Conservation (phyloP, 1,140 invertebrate species). For the Ruditapes philippinarum region DNA sequence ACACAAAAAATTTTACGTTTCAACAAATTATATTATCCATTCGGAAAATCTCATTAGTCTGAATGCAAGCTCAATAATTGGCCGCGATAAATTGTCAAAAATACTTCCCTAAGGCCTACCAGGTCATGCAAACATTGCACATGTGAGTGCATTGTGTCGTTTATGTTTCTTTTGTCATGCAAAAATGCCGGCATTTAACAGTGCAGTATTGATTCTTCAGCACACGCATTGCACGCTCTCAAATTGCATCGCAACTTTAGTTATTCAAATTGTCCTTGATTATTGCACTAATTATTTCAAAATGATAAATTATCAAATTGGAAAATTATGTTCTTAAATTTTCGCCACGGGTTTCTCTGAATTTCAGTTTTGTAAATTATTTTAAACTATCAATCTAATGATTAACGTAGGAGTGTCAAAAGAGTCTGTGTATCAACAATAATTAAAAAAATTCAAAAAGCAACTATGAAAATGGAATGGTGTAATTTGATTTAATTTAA, state of each 20-base stretch:
- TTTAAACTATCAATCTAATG: neutral
- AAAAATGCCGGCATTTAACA: neutral
- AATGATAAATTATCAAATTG: neutral
- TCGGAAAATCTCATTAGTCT: conserved; percentile 1
- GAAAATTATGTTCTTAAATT: neutral
- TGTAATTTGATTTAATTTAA: no score
- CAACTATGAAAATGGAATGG: no score
- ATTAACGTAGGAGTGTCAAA: neutral
- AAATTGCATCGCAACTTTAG: neutral
- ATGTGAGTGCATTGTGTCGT: neutral
- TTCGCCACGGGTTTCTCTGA: neutral
- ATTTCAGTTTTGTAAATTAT: neutral
- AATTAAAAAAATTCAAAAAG: no score
- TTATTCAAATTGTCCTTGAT: neutral
- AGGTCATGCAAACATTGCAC: neutral
- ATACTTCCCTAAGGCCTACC: neutral
- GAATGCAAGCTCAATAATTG: neutral
- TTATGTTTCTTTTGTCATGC: conserved; percentile 25
- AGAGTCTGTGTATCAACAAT: no score
- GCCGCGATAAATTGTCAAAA: conserved; percentile 1
- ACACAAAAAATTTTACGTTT: neutral
- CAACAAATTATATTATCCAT: neutral
- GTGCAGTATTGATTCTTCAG: neutral
- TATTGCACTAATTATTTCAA: conserved; percentile 13
- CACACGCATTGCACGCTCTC: neutral